Base-by-base conservation (phyloP, 2,888 invertebrate genomes). In the Tenthredo livida region DNA sequence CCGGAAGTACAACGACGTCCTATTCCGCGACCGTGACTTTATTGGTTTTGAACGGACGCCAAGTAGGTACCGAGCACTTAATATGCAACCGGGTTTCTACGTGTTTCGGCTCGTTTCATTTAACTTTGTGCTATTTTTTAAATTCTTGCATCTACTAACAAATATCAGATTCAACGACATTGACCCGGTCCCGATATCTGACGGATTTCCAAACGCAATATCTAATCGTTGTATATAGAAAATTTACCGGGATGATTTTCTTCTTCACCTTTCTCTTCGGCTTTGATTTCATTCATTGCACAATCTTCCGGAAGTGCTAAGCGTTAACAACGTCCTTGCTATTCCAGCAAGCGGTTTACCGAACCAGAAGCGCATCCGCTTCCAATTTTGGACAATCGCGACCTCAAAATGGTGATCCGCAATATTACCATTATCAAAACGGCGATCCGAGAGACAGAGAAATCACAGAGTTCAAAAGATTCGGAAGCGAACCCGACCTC, bases 401-500 rank as follows among this genome's bases (percentile, higher is more conserved):
- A 3, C 88, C 88, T 5, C 87, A 90, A 1, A 88, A 86, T 84
- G 86, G 80, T 84, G 89, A 89, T 72, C 37, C 65, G 21, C 65
- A 67, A 65, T 78, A 78, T 29, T 65, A 67, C 43, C 67, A 65
- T 54, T 47, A 82, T 37, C 70, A 70, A n/a, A 50, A 72, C 15
- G 80, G 61, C 12, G 85, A 72, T 50, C 65, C 43, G 25, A 84
- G 84, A 54, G 73, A 82, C 40, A 61, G 80, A 50, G 67, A 77
- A 84, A 89, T 90, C 90, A 86, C 90, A 87, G 90, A 94, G 90
- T 90, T 94, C 85, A 96, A 96, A 92, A 94, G 95, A 88, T 97
- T 96, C 92, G 96, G 96, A 80, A 97, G 97, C 80, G 97, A 97
- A 91, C 97, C 97, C 25, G 97, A 97, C 92, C 93, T 97, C 58